phyloP scores from a whole-genome alignment of 2,797 vertebrate species.

The Spea hammondii region DNA sequence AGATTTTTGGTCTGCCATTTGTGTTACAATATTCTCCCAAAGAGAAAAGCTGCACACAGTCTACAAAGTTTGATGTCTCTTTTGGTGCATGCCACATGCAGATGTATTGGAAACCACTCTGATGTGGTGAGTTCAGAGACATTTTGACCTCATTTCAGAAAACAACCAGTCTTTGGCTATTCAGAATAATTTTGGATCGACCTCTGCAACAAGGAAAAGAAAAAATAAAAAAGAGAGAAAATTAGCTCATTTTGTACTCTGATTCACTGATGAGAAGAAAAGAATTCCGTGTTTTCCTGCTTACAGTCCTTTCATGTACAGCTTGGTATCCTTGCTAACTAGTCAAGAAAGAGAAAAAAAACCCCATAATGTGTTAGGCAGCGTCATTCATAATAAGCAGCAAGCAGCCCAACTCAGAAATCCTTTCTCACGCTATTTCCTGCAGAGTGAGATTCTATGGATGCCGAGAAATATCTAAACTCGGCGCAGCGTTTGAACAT shows the following conservation, averaged over 20 bases:
- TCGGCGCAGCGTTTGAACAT: slow-evolving; percentile 66
- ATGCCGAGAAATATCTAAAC: slow-evolving; percentile 63
- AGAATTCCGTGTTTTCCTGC: slow-evolving; percentile 51
- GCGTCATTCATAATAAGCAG: slow-evolving; percentile 63
- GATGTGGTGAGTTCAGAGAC: slow-evolving; percentile 45
- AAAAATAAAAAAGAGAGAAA: slow-evolving; percentile 57
- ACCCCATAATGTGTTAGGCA: slow-evolving; percentile 60
- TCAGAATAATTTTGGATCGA: slow-evolving; percentile 55
- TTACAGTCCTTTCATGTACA: slow-evolving; percentile 55
- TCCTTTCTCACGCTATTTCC: slow-evolving; percentile 71
- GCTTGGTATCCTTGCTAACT: slow-evolving; percentile 55
- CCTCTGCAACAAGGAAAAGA: slow-evolving; percentile 51
- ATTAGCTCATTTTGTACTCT: slow-evolving; percentile 59
- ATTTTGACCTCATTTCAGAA: slow-evolving; percentile 40
- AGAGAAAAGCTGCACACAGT: too few species aligned
- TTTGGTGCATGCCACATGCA: slow-evolving; percentile 39
- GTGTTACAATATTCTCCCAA: too few species aligned
- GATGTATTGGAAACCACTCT: slow-evolving; percentile 35
- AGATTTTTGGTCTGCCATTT: too few species aligned
- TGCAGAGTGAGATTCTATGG: slow-evolving; percentile 67
- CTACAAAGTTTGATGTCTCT: not conserved
- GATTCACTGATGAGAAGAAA: slow-evolving; percentile 53
- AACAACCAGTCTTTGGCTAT: slow-evolving; percentile 54
- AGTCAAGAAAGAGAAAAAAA: slow-evolving; percentile 49
- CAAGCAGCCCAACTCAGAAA: slow-evolving; percentile 58